These are phyloP conservation scores for Alligator sinensis DNA, from an alignment of 2,113 vertebrate genomes.

Conservation along the genomic window DNA sequence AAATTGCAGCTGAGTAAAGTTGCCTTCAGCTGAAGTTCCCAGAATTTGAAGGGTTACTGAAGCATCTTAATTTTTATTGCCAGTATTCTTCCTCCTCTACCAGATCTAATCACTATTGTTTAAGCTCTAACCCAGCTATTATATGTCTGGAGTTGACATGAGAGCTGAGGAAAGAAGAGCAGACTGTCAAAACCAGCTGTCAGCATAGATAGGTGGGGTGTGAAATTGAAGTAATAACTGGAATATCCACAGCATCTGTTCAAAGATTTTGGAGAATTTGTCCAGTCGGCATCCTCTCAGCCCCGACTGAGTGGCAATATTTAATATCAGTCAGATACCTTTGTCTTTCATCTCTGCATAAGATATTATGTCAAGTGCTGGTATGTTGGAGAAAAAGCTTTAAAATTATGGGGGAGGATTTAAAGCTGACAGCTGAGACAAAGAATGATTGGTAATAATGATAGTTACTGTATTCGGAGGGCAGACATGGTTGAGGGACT, in stretches of 20 bases:
- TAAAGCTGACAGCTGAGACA: slow-evolving; percentile 41
- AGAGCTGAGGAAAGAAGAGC: slow-evolving; percentile 61
- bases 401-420: slow-evolving; percentile 48
- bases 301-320: slow-evolving; percentile 46
- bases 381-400: slow-evolving; percentile 32
- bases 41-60: slow-evolving; percentile 57
- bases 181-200: slow-evolving; percentile 71
- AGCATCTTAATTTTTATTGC: slow-evolving; percentile 72
- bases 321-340: slow-evolving; percentile 52
- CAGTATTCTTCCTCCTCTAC: slow-evolving; percentile 47
- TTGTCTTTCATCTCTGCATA: slow-evolving; percentile 39
- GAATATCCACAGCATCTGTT: slow-evolving; percentile 63
- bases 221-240: slow-evolving; percentile 72
- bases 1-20: background rate
- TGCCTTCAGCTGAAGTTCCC: slow-evolving; percentile 15
- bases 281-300: slow-evolving; percentile 34
- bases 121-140: slow-evolving; percentile 65
- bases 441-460: slow-evolving; percentile 3
- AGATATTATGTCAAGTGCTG: background rate
- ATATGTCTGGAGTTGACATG: slow-evolving; percentile 57
- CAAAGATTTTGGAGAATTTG: slow-evolving; percentile 61
- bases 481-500: background rate
- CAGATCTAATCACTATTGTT: slow-evolving; percentile 72
- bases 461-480: slow-evolving; percentile 10
- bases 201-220: slow-evolving; percentile 45